Percentiles rank a stretch among this genome's conserved stretches.
phyloP scores from a whole-genome alignment of 2,888 invertebrate genomes.

The Eilema caniola region DNA sequence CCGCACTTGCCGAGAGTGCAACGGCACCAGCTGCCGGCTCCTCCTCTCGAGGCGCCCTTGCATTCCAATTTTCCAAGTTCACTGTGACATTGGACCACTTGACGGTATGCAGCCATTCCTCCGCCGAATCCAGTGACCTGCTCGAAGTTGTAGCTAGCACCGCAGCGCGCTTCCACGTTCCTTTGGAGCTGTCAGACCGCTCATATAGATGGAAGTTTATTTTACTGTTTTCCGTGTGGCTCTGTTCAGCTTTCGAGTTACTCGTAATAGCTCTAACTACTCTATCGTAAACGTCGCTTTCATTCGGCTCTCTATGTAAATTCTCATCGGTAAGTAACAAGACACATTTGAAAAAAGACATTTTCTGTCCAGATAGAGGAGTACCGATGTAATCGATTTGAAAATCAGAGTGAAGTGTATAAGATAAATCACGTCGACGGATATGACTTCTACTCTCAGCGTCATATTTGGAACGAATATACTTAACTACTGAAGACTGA shows the following conservation, averaged over 20 bases:
- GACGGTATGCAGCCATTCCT: slow-evolving; percentile 54
- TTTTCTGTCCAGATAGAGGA: slow-evolving; percentile 28
- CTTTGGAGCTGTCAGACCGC: slow-evolving; percentile 27
- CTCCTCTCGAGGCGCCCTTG: slow-evolving; percentile 26
- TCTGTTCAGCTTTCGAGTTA: slow-evolving; percentile 28
- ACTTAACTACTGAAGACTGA: not conserved
- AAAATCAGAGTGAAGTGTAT: slow-evolving; percentile 12
- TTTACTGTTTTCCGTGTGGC: slow-evolving; percentile 39
- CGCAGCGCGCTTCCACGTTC: slow-evolving; percentile 56
- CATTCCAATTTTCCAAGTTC: slow-evolving; percentile 43
- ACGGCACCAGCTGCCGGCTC: slow-evolving; percentile 31
- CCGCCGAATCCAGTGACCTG: slow-evolving; percentile 48
- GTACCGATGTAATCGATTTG: slow-evolving; percentile 20
- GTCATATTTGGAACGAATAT: not conserved
- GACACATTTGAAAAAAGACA: slow-evolving; percentile 33
- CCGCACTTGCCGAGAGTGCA: slow-evolving; percentile 34
- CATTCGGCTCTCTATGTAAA: slow-evolving; percentile 22
- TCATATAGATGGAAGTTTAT: slow-evolving; percentile 58
- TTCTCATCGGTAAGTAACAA: slow-evolving; percentile 48
- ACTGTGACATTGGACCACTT: slow-evolving; percentile 46
- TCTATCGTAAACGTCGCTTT: slow-evolving; percentile 34
- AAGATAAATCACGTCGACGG: slow-evolving; percentile 7
- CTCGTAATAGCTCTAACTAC: slow-evolving; percentile 31
- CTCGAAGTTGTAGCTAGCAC: slow-evolving; percentile 49
- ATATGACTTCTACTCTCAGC: not conserved